Evolutionary conservation across 2,797 vertebrate species (phyloP), one percentile per base, ranked within the genome.

Genomic region (Falco concolor): DNA sequence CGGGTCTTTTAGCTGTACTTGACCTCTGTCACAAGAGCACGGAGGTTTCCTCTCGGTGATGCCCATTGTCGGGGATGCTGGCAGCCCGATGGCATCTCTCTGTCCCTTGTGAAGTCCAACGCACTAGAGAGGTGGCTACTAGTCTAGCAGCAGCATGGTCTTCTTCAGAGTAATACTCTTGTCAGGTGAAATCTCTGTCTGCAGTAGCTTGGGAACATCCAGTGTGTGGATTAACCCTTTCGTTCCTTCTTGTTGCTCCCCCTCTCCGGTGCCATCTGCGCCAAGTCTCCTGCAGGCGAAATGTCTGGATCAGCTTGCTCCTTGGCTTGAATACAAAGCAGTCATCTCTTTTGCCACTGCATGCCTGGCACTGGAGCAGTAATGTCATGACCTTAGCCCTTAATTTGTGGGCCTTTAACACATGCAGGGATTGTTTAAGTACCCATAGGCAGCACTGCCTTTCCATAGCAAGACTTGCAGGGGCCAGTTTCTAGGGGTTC

Each of bases 341-440:
- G 61, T 56, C 73, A 34, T 92, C 80, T 93, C 89, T 95, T 54
- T 36, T 61, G 67, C 80, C 2, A 5, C 69, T 69, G 50, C 69
- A 13, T 76, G 24, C 32, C 0, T 75, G 65, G 72, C 76, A 53
- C 65, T 42, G 44, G 65, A 84, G 81, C 60, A 53, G 63, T 15
- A 53, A 90, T 64, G 86, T 90, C 86, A 4, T 68, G 91, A 93
- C 95, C 94, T 90, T 83, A 84, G 81, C 69, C 81, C 75, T 87
- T 85, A 87, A 90, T 89, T 57, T 90, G 53, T 65, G 77, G 45
- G 53, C 42, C 73, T 90, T 94, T 94, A 95, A 95, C 90, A 95
- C 93, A 94, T 70, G 49, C 36, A 45, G 57, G 74, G 70, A 87
- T 95, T 96, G 93, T 96, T 96, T 93, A 93, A 97, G 72, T 28